Base-by-base conservation (phyloP, 1,140 invertebrate species). In the Brachionus plicatilis region DNA sequence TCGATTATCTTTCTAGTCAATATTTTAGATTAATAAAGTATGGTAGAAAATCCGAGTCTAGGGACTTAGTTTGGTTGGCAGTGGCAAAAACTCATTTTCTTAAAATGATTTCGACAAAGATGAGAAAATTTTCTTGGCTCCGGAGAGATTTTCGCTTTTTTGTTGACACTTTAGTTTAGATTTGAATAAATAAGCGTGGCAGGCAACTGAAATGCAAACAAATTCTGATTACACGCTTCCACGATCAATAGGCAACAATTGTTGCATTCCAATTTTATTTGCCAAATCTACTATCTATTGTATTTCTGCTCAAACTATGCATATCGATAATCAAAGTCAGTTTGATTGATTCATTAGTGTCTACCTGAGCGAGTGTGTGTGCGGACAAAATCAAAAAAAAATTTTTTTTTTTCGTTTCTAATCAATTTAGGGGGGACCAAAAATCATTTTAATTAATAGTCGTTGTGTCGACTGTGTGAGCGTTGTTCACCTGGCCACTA, bases 171-270 rank as follows among this genome's bases (percentile, higher is more conserved):
- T 60, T 60, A 68, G 3, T 33, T 72, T 72, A 72, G 68, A 72
- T 72, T 43, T 72, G 37, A 45, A 45, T 72, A 41, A 70, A 70
- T 41, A 70, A 70, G 66, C 66, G 29, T 33, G 33, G 45, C 1
- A 12, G 9, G 45, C 45, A 68, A 29, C 24, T 29, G 27, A 37
- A 37, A 37, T 37, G 33, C n/a, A n/a, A 72, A 37, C 3, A 72
- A 72, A 72, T 72, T 72, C 68, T 72, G 68, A 72, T 72, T 72
- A 72, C 20, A 72, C 68, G 68, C 68, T 72, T 72, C 68, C 43
- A 20, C 68, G 68, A 72, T 72, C 37, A 72, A 72, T 72, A 72
- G 17, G 37, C 33, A 72, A 43, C 20, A 41, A 33, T 68, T 41
- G 27, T 68, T 37, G 33, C 33, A 37, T 37, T 37, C 33, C 33